phyloP scores from a whole-genome alignment of 2,113 vertebrate genomes.

The Gyps fulvus region DNA sequence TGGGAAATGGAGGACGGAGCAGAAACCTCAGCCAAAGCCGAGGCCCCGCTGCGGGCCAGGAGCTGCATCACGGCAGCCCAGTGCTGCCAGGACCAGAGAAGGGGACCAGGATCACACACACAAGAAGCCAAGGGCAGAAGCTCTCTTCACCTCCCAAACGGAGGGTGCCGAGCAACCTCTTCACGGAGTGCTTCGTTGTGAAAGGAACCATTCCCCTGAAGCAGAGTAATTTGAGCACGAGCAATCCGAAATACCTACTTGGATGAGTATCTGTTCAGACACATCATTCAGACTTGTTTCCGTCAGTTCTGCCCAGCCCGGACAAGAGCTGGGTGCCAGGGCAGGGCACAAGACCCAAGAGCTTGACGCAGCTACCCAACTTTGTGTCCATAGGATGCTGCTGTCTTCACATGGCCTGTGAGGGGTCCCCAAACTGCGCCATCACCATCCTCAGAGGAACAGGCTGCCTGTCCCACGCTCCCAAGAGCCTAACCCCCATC shows the following conservation, averaged over 20 bases:
- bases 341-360: neutral
- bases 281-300: neutral
- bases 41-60: neutral
- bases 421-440: neutral
- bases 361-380: neutral
- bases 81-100: neutral
- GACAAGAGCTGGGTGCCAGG: neutral
- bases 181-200: rapidly evolving
- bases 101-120: neutral
- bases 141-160: neutral
- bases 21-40: neutral
- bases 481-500: neutral
- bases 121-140: neutral
- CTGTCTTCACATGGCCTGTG: neutral
- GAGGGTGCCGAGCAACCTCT: neutral
- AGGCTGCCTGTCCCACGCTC: neutral
- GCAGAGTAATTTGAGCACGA: neutral
- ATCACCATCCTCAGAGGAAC: neutral
- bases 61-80: neutral
- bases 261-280: neutral
- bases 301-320: neutral
- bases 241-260: too few species aligned
- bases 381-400: neutral
- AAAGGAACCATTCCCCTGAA: neutral
- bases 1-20: neutral